Conservation (phyloP, 2,888 invertebrate genomes). For the Dynastes hyllus region DNA sequence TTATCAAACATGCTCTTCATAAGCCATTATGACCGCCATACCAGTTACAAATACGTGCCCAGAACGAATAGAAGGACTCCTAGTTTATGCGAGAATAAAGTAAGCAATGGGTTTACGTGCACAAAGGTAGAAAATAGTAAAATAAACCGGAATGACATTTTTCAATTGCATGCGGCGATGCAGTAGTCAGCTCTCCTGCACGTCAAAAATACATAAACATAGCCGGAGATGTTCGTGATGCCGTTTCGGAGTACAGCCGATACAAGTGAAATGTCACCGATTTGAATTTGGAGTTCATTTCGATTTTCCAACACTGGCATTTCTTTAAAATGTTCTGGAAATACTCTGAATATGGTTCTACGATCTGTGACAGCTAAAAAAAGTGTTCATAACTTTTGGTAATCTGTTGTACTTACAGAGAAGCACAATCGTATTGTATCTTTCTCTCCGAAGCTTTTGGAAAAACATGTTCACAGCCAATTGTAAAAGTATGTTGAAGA, state of each 20-base stretch:
- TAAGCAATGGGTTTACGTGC: background rate
- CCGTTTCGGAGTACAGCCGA: background rate
- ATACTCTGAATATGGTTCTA: too few species aligned
- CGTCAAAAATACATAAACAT: constrained; percentile 45
- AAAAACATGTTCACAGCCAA: too few species aligned
- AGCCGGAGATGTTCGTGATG: constrained; percentile 2
- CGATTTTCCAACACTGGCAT: too few species aligned
- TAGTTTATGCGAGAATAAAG: constrained; percentile 12
- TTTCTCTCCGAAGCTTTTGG: too few species aligned
- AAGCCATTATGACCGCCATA: background rate
- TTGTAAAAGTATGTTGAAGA: too few species aligned
- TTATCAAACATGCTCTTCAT: background rate
- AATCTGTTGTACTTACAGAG: too few species aligned
- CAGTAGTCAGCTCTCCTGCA: constrained; percentile 48
- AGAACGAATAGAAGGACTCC: background rate
- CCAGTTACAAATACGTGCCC: background rate
- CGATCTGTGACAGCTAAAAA: too few species aligned
- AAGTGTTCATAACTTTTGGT: too few species aligned
- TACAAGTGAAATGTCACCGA: too few species aligned
- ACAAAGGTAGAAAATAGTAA: constrained; percentile 6
- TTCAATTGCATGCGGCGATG: constrained; percentile 52
- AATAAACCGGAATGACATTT: constrained; percentile 50
- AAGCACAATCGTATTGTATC: too few species aligned
- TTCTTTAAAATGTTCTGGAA: too few species aligned
- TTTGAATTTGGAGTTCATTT: too few species aligned